Conservation (phyloP, 2,113 vertebrate genomes). For the Chionodraco myersi region DNA sequence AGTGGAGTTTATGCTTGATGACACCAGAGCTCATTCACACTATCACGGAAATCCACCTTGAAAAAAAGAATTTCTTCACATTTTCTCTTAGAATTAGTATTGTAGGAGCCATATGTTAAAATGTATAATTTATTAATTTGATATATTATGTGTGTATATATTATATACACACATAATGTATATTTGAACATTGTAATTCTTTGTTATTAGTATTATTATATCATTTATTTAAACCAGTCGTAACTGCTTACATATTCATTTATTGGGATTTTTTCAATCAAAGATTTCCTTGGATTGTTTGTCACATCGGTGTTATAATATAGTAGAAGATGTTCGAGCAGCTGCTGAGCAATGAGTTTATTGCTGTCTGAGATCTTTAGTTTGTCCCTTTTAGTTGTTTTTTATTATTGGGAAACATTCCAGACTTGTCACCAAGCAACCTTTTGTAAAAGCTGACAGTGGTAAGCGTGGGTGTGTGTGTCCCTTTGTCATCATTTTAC, state of each 20-base stretch:
- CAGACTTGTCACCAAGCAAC: conserved; percentile 45
- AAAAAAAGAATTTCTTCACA: not conserved
- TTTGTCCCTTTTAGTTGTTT: conserved; percentile 30
- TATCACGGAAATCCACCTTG: not conserved
- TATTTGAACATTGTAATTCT: too few species aligned
- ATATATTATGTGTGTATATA: too few species aligned
- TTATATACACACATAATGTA: too few species aligned
- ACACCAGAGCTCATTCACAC: not conserved
- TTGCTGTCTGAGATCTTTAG: conserved; percentile 36
- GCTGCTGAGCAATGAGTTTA: conserved; percentile 25
- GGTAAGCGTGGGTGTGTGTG: not conserved
- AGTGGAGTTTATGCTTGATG: not conserved
- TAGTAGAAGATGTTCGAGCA: conserved; percentile 21
- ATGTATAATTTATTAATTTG: too few species aligned
- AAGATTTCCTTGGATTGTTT: not conserved
- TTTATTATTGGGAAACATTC: conserved; percentile 42
- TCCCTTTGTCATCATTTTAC: conserved; percentile 24
- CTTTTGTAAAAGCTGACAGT: conserved; percentile 35
- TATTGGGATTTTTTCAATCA: not conserved
- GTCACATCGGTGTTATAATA: not conserved
- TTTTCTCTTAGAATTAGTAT: conserved; percentile 7
- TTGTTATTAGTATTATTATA: too few species aligned
- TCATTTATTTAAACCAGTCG: too few species aligned
- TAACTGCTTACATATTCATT: conserved; percentile 4
- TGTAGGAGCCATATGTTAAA: not conserved